Evolutionary conservation across 2,888 invertebrate species (phyloP).

Genomic region (Spodoptera exigua): DNA sequence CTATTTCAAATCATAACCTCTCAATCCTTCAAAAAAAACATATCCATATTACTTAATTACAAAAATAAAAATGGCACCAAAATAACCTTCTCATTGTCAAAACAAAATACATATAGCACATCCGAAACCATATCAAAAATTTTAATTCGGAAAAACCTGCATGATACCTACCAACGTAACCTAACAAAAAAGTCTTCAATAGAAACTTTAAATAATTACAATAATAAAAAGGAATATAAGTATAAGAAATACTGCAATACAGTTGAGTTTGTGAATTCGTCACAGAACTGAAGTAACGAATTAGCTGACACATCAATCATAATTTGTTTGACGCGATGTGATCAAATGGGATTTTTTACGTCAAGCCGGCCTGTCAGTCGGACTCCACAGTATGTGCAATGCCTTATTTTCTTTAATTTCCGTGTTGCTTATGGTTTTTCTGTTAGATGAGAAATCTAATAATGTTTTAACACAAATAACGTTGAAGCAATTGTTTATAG

Average conservation of each 20-base stretch:
- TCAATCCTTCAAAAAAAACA: no score
- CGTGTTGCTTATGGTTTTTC: slow-evolving; percentile 54
- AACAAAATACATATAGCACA: neutral
- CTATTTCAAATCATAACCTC: no score
- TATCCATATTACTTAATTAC: no score
- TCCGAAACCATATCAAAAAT: slow-evolving; percentile 15
- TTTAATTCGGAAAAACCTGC: slow-evolving; percentile 17
- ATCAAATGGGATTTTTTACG: slow-evolving; percentile 72
- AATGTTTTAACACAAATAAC: slow-evolving; percentile 20
- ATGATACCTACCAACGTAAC: slow-evolving; percentile 21
- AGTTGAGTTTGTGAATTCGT: slow-evolving; percentile 63
- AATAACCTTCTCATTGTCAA: no score
- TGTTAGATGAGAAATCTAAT: slow-evolving; percentile 43
- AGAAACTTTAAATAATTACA: slow-evolving; percentile 56
- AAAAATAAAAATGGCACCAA: no score
- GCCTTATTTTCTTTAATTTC: slow-evolving; percentile 58
- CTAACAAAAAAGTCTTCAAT: slow-evolving; percentile 31
- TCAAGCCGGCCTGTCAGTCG: slow-evolving; percentile 54
- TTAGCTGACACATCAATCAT: slow-evolving; percentile 73
- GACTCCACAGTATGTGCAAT: slow-evolving; percentile 62
- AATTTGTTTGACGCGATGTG: slow-evolving; percentile 74
- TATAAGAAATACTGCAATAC: slow-evolving; percentile 48
- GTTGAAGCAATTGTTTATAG: no score
- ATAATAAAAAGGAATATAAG: slow-evolving; percentile 39
- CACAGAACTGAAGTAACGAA: slow-evolving; percentile 57